Base-by-base conservation (phyloP, 2,797 vertebrate genomes). In the Typhlichthys eigenmanni region DNA sequence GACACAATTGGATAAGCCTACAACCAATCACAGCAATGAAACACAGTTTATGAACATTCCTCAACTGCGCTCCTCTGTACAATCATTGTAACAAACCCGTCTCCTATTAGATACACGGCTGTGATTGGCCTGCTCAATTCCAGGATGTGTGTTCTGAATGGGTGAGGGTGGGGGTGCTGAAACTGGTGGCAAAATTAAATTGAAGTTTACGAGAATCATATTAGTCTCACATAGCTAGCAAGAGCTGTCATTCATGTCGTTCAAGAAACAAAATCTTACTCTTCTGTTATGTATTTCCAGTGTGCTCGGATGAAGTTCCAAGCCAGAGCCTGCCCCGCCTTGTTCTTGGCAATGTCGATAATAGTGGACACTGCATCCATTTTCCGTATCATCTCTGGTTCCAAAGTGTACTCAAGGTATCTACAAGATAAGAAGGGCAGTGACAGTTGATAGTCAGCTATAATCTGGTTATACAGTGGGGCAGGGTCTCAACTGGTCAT, bases 241-340 rank as follows among this genome's bases (percentile, higher is more conserved):
- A 13, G 47, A 58, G 2, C 52, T 47, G n/a, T 5, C 29, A 47
- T 34, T 2, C n/a, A n/a, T n/a, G n/a, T n/a, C n/a, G 14, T 10
- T 19, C 0, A 53, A 29, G 63, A 55, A 47, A 45, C 66, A 68
- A 7, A 47, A 16, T 52, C 96, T 88, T 90, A 98, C 96, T 92
- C 84, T 2, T 6, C 4, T 45, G 85, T 91, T 52, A 98, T 51
- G 0, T 49, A 86, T 0, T 65, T 64, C 96, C 96, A 98, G 64
- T 97, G 84, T 10, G 69, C 66, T 17, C 92, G 93, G 54, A 98
- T 64, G 24, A 98, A 98, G 82, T 96, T 93, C 97, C 97, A 99
- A 32, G 76, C 92, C 78, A 98, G 87, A 2, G 85, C 38, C 47
- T 98, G 96, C 9, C 97, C 97, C 0, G 87, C 55, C 2, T 92